Evolutionary conservation across 2,113 vertebrate species (phyloP), one percentile per base, ranked within the genome.

Genomic region (Cygnus buccinator): DNA sequence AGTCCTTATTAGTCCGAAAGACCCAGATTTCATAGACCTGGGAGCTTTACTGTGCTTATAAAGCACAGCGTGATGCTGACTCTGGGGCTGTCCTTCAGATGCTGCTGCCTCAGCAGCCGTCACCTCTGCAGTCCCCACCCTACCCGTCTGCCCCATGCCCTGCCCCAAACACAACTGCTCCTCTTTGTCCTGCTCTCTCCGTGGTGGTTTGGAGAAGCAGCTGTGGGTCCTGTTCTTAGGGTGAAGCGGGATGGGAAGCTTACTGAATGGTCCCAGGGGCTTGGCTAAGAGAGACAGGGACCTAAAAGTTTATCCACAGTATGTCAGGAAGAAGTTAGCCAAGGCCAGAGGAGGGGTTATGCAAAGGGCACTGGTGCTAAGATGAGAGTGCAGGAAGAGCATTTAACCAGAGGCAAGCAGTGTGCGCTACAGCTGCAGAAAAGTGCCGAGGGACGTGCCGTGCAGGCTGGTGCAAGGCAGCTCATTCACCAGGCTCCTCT

Each of bases 341-440:
- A 87, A 77, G 84, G n/a, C 29, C 68, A 70, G 58, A 85, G 44
- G 13, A 80, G 8, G 16, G 10, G 3, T 2, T 63, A 54, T 76
- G 62, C 33, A 68, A 79, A 92, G 15, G 37, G 26, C 15, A 54
- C 57, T 63, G 4, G 1, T 5, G 48, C 37, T 35, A 43, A 89
- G 68, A 75, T 19, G 33, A 65, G 21, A 79, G 5, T 17, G 59
- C 10, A 28, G 50, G 35, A 87, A 83, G 37, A 78, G 31, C 26
- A 44, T 50, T 81, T 78, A 84, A 87, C 15, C 33, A 50, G 31
- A 35, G 46, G 35, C 41, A 81, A 35, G 41, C 41, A 81, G 41
- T 1, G 0, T 17, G 50, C 13, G 23, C 16, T n/a, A 4, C 3
- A 11, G 21, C 59, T 73, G 7, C 0, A 0, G n/a, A 67, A 75